These are phyloP conservation scores for Hoplodrina ambigua DNA, from an alignment of 2,888 invertebrate genomes.

Conservation along the genomic window DNA sequence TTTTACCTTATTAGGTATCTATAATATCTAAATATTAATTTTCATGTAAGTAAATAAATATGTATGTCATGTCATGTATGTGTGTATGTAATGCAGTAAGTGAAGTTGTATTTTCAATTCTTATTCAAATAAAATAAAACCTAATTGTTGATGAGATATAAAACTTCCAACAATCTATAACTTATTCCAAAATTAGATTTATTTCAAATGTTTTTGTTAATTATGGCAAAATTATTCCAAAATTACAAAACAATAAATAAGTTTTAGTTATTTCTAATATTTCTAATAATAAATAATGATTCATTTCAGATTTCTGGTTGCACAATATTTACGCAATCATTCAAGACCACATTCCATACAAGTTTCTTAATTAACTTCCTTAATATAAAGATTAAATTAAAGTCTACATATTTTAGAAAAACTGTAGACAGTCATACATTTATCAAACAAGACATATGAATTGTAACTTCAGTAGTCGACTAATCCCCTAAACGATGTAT, in stretches of 20 bases:
- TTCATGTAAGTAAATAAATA: neutral
- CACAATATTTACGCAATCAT: slow-evolving; percentile 43
- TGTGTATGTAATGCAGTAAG: neutral
- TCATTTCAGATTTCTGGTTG: slow-evolving; percentile 30
- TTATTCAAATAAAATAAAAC: neutral
- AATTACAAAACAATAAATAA: neutral
- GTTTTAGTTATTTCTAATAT: neutral
- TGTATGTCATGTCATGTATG: neutral
- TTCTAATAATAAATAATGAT: slow-evolving; percentile 10
- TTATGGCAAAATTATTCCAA: slow-evolving; percentile 9
- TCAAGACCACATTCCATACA: slow-evolving; percentile 43
- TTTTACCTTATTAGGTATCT: neutral
- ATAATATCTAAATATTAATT: neutral
- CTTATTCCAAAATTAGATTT: neutral
- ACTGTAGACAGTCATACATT: slow-evolving; percentile 34
- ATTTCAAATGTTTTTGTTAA: neutral
- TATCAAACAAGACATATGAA: slow-evolving; percentile 46
- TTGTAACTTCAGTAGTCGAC: slow-evolving; percentile 49
- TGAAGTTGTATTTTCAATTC: neutral
- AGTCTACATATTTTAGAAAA: slow-evolving; percentile 33
- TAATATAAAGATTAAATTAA: slow-evolving; percentile 46
- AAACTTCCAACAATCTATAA: too few species aligned
- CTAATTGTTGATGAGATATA: neutral
- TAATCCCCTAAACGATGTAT: slow-evolving; percentile 61
- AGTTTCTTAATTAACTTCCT: slow-evolving; percentile 49